Conservation (phyloP, 2,888 invertebrate species). For the Prosopocoilus inquinatus region DNA sequence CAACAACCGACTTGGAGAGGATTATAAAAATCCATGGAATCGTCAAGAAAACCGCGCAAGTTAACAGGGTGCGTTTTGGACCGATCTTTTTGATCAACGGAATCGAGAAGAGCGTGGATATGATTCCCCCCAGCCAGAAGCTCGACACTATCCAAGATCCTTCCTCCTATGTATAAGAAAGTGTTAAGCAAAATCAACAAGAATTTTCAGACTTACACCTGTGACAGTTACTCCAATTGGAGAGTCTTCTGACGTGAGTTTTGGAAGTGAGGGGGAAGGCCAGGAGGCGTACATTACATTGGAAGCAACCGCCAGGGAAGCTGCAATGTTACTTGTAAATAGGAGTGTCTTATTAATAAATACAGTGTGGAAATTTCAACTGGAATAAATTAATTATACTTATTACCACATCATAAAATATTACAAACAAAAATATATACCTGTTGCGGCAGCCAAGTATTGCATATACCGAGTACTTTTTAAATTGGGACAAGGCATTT, state of each 20-base stretch:
- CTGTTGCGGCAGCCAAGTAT: slow-evolving; percentile 22
- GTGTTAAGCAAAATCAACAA: neutral
- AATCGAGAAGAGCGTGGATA: slow-evolving; percentile 58
- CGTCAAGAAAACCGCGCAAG: slow-evolving; percentile 54
- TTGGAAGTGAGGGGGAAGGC: slow-evolving; percentile 29
- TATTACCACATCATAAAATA: neutral
- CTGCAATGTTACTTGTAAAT: slow-evolving; percentile 11
- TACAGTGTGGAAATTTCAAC: neutral
- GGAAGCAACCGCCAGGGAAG: slow-evolving; percentile 24
- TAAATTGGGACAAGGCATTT: neutral
- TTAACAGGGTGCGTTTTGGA: slow-evolving; percentile 55
- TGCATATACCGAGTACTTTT: slow-evolving; percentile 21
- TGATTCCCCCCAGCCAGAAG: slow-evolving; percentile 56
- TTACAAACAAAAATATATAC: slow-evolving; percentile 15
- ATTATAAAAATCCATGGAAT: slow-evolving; percentile 53
- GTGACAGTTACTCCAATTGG: slow-evolving; percentile 25
- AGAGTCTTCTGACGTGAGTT: slow-evolving; percentile 25
- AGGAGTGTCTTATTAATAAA: slow-evolving; percentile 1
- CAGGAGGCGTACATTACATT: slow-evolving; percentile 26
- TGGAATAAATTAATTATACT: neutral
- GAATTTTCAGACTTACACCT: slow-evolving; percentile 14
- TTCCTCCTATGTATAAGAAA: slow-evolving; percentile 45
- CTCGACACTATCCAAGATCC: slow-evolving; percentile 61
- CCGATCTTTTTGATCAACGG: slow-evolving; percentile 58
- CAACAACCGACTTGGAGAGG: slow-evolving; percentile 41